Percentiles rank a stretch among this genome's conserved stretches.
These are phyloP conservation scores for Rhegmatorhina hoffmannsi DNA, from an alignment of 2,113 vertebrate genomes.

Conservation along the genomic window DNA sequence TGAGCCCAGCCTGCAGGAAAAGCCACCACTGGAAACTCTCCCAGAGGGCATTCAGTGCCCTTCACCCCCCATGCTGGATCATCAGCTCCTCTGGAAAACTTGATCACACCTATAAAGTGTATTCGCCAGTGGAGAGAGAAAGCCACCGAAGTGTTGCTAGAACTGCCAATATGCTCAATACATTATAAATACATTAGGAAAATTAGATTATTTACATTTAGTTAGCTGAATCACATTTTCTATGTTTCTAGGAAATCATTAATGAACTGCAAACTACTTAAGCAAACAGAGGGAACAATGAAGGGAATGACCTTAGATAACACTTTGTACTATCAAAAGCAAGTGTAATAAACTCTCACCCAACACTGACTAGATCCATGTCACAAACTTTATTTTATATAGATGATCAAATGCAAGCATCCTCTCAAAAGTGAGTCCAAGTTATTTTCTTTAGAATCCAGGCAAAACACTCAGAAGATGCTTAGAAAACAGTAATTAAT, in stretches of 20 bases:
- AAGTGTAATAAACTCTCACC: background rate
- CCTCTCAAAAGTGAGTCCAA: background rate
- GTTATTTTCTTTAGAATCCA: background rate
- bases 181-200: background rate
- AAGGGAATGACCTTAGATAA: background rate
- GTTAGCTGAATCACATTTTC: background rate
- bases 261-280: background rate
- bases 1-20: background rate
- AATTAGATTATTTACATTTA: background rate
- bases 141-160: background rate
- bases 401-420: background rate
- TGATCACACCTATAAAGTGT: rapidly evolving
- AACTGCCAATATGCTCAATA: background rate
- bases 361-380: background rate
- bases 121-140: background rate
- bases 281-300: background rate
- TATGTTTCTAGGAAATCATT: background rate
- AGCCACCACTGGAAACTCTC: background rate
- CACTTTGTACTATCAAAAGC: background rate
- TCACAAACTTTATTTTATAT: background rate
- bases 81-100: background rate
- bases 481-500: background rate
- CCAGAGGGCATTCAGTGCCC: background rate
- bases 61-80: background rate
- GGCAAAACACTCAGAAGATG: background rate